Evolutionary conservation across 2,797 vertebrate genomes (phyloP), one percentile per base, ranked within the genome.

Genomic region (Esox lucius): DNA sequence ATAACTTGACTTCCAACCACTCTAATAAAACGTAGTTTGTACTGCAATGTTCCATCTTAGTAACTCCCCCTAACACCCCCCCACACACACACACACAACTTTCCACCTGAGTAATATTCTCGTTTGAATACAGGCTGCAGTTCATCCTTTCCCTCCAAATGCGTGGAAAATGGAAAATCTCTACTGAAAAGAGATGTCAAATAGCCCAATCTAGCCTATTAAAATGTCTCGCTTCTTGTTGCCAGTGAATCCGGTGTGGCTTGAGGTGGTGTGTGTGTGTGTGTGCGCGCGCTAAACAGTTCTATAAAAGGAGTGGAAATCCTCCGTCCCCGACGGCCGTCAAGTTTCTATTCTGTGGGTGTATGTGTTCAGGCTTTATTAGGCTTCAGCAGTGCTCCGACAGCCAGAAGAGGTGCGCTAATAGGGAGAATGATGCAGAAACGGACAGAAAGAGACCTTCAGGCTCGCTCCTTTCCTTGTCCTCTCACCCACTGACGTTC

Each of bases 361-460:
- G 61, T 42, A 61, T 42, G 87, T 81, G 82, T 92, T 91, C 84
- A 90, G 89, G 88, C 87, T 88, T 90, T 92, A 91, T 90, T 90
- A 91, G 85, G 86, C 87, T 91, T 92, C 90, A 91, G 83, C 88
- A 86, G 89, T 92, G 91, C 91, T 91, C 91, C 90, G 90, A 90
- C 89, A 93, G 90, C 91, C 88, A 85, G 89, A 91, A 91, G 91
- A 91, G 86, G 79, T 81, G 81, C 83, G 90, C 87, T 93, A 91
- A 93, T 92, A 90, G 90, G 87, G 86, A 89, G 91, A 91, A 90
- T 89, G 90, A 90, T 91, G 86, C 90, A 89, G 91, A 90, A 89
- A 91, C 90, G 91, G 90, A 90, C 86, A 90, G 87, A 90, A 87
- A 91, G 88, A 91, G 84, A 85, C 86, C 87, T 19, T 86, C 88